These are phyloP conservation scores for Sylvia atricapilla DNA, from an alignment of 2,113 vertebrate species.

Conservation along the genomic window DNA sequence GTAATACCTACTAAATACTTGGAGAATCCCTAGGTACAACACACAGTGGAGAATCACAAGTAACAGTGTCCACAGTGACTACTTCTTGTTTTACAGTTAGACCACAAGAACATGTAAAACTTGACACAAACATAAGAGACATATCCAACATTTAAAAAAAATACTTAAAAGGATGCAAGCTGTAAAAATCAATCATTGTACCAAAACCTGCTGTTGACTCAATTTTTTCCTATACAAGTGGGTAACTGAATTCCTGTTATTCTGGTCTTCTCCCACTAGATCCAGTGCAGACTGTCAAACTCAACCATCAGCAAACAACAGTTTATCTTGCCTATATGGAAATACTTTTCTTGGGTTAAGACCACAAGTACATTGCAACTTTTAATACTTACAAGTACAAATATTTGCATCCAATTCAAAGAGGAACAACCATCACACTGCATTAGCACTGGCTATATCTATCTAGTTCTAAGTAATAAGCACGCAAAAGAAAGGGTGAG, in stretches of 20 bases:
- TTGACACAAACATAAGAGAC: background rate
- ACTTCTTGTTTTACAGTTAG: background rate
- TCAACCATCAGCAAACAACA: background rate
- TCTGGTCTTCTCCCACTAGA: background rate
- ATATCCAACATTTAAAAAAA: background rate
- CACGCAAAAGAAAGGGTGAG: background rate
- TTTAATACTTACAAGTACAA: background rate
- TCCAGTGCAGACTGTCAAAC: background rate
- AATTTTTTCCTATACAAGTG: background rate
- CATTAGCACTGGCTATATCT: background rate
- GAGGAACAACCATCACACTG: background rate
- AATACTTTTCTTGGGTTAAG: background rate
- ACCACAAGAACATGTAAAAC: background rate
- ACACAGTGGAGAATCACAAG: background rate
- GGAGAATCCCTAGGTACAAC: background rate
- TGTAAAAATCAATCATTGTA: background rate
- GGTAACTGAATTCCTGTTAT: background rate
- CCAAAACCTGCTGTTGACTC: background rate
- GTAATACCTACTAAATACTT: background rate
- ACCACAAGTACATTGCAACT: background rate
- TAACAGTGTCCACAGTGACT: fast-evolving
- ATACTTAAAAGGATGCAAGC: background rate
- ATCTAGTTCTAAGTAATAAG: background rate
- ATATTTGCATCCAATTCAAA: background rate
- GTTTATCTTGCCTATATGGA: background rate